Base-by-base conservation (phyloP, 2,797 vertebrate species). In the Sebastes variabilis region DNA sequence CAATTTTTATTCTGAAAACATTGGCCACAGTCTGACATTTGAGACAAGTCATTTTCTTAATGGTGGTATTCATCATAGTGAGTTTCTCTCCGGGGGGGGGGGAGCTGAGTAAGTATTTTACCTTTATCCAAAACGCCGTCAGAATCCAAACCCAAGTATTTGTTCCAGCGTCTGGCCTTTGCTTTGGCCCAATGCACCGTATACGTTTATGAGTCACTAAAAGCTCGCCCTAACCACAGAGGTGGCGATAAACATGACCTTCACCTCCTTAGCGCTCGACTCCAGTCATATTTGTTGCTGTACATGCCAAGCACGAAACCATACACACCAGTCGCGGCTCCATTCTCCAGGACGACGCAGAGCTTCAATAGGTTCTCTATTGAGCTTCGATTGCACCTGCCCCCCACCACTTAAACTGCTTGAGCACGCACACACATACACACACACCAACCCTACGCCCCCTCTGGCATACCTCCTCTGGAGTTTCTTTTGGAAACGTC, bases 21-120 rank as follows among this genome's bases (percentile, higher is more conserved):
- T 75, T 88, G 85, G 84, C 87, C 82, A 29, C 70, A 79, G 69
- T 76, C 84, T 94, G 91, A 92, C 92, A 92, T 94, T 94, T 92
- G 73, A 93, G 92, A 93, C 92, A 85, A 92, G 90, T 93, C 90
- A 88, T 94, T 94, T 93, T 87, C 91, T 80, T 91, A 93, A 94
- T 94, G 87, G 92, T 79, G 59, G 83, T 87, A 88, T 93, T 92
- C 92, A 92, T 93, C 89, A 93, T 80, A 65, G 85, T 22, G 83
- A 76, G 81, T 76, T 75, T 66, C 83, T 90, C 87, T 85, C 88
- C 0, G 1, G 30, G 62, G 77, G 74, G 6, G 4, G 8, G 8
- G 18, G 38, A 24, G 79, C 78, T 81, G 78, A 83, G 61, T 73
- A 78, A 87, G 75, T 88, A 74, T 83, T 85, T 83, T 84, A 88